Conservation (phyloP, 1,140 invertebrate genomes). For the Manduca sexta region DNA sequence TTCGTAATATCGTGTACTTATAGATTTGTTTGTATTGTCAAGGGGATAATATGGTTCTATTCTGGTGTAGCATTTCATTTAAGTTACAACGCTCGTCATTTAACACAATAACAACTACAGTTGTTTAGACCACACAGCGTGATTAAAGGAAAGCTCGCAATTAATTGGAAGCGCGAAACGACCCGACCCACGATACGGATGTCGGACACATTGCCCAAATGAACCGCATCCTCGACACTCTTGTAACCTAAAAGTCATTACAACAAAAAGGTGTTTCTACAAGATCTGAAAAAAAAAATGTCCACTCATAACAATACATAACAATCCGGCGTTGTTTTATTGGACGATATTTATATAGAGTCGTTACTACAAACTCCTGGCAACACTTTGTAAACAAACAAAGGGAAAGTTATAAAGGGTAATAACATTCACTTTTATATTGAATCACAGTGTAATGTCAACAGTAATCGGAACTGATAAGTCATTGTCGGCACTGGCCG, state of each 20-base stretch:
- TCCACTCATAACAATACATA: not conserved
- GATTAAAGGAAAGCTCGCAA: too few species aligned
- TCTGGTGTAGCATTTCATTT: too few species aligned
- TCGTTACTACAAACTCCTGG: not conserved
- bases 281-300: not conserved
- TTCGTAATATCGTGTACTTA: too few species aligned
- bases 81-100: too few species aligned
- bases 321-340: not conserved
- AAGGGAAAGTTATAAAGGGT: constrained; percentile 11
- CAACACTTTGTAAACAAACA: constrained; percentile 9
- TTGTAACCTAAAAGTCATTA: not conserved
- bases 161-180: too few species aligned
- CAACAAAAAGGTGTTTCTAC: not conserved
- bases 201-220: not conserved
- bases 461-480: constrained; percentile 39
- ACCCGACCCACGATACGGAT: too few species aligned
- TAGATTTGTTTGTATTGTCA: too few species aligned
- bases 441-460: constrained; percentile 15
- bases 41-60: too few species aligned
- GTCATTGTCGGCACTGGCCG: constrained; percentile 16
- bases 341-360: not conserved
- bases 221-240: not conserved
- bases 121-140: too few species aligned
- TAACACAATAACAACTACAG: too few species aligned
- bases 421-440: constrained; percentile 14